Conservation (phyloP, 2,113 vertebrate species). For the Chunga burmeisteri region DNA sequence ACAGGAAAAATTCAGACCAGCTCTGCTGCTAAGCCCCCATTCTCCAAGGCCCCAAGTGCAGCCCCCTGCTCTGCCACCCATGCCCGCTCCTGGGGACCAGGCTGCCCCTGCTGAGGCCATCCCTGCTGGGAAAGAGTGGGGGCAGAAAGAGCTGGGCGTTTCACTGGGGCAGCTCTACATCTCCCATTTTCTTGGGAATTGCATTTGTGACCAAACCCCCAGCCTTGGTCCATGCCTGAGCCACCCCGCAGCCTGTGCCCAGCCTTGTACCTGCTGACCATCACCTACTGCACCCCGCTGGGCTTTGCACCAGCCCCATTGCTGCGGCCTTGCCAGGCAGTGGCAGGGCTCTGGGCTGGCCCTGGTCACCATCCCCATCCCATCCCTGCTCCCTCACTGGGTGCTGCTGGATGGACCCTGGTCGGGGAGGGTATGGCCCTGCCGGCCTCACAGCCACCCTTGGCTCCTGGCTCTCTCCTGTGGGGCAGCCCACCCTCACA, state of each 20-base stretch:
- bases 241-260: not conserved
- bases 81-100: fast-evolving
- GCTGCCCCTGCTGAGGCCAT: not conserved
- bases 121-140: not conserved
- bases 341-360: not conserved
- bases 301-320: not conserved
- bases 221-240: not conserved
- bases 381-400: not conserved
- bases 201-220: not conserved
- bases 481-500: not conserved
- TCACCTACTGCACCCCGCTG: not conserved
- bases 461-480: fast-evolving
- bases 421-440: fast-evolving
- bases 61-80: no score
- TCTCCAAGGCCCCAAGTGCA: fast-evolving
- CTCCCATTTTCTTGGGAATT: not conserved
- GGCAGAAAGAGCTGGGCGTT: not conserved
- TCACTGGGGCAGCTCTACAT: not conserved
- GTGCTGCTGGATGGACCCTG: not conserved
- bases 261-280: not conserved
- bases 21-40: not conserved
- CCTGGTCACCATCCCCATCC: not conserved
- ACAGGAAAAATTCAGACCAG: not conserved
- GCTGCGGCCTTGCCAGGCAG: not conserved
- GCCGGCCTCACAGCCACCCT: fast-evolving